Conservation (phyloP, 2,797 vertebrate species). For the Tenualosa ilisha region DNA sequence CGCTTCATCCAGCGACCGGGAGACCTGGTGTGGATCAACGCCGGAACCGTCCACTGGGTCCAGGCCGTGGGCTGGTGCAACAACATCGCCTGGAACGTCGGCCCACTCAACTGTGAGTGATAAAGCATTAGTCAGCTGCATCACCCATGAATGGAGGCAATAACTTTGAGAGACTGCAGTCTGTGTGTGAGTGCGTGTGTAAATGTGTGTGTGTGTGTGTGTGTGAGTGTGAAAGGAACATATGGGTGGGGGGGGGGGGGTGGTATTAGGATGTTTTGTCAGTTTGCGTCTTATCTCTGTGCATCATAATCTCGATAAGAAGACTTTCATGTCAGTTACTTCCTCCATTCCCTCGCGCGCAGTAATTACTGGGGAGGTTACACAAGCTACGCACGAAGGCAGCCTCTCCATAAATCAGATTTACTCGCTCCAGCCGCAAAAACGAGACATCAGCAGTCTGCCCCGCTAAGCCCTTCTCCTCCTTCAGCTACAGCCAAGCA, state of each 20-base stretch:
- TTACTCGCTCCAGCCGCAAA: constrained; percentile 3
- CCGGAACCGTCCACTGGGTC: constrained; percentile 85
- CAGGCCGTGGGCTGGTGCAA: constrained; percentile 87
- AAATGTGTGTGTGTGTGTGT: neutral
- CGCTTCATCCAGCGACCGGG: constrained; percentile 85
- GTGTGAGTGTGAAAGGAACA: neutral
- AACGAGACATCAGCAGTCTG: neutral
- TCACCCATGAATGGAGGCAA: neutral
- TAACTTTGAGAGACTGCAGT: neutral
- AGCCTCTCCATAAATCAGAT: neutral
- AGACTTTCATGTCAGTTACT: constrained; percentile 19
- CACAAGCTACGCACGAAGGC: neutral
- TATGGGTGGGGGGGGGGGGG: neutral
- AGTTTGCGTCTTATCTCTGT: constrained; percentile 18
- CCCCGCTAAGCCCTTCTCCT: neutral
- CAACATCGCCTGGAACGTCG: constrained; percentile 86
- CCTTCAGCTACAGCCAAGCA: neutral
- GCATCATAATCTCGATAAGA: constrained; percentile 32
- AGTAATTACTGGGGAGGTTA: constrained; percentile 18
- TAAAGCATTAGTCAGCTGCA: neutral
- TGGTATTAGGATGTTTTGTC: neutral
- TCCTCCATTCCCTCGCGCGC: neutral
- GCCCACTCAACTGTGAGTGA: constrained; percentile 77
- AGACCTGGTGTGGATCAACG: constrained; percentile 86
- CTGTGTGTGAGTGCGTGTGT: neutral